A percentile compares a stretch with the other conserved stretches of the same genome.
These are phyloP conservation scores for Falco cherrug DNA, from an alignment of 2,797 vertebrate species.

Conservation along the genomic window DNA sequence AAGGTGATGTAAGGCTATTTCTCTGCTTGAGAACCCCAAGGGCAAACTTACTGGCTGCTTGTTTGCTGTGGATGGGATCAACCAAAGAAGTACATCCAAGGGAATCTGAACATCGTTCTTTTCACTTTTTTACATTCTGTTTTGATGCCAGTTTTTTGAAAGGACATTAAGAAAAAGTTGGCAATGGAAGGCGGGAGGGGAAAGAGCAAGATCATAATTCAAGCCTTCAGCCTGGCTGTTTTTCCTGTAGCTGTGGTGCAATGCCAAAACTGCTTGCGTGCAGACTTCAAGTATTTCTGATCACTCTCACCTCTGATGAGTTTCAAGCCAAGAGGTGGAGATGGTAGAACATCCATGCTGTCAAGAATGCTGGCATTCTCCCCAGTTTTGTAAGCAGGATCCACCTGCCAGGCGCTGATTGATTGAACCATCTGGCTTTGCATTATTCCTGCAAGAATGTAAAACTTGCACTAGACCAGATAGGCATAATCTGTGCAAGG, in stretches of 20 bases:
- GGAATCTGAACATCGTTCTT: not conserved
- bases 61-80: not conserved
- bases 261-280: not conserved
- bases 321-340: constrained; percentile 5
- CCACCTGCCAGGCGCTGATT: constrained; percentile 1
- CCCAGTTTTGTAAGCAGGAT: not conserved
- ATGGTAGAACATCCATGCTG: not conserved
- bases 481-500: not conserved
- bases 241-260: not conserved
- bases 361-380: constrained; percentile 4
- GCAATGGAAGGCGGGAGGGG: not conserved
- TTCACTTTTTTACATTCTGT: not conserved
- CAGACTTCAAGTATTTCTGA: not conserved
- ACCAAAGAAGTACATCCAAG: not conserved
- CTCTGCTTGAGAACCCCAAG: not conserved
- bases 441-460: not conserved
- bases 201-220: not conserved
- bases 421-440: constrained; percentile 33
- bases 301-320: not conserved
- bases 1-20: not conserved
- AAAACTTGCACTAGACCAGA: not conserved
- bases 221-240: not conserved
- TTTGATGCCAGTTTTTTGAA: not conserved
- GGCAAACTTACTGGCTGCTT: not conserved
- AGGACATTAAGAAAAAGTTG: not conserved